Evolutionary conservation across 2,797 vertebrate species (phyloP), one percentile per base, ranked within the genome.

Genomic region (Tarsius wallacei): DNA sequence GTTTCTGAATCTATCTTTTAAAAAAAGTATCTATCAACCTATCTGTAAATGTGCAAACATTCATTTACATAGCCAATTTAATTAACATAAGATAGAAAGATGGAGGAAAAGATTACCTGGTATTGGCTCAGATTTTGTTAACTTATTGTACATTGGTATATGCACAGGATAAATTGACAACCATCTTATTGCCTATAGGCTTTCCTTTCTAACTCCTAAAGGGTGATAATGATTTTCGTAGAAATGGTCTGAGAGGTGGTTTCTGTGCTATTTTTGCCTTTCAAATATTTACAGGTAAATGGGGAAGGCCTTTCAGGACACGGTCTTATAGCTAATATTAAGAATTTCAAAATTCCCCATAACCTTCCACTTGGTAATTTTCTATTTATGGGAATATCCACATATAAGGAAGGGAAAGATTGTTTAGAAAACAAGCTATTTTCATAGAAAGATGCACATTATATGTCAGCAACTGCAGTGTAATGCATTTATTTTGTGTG

Each of bases 401-500:
- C 31, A 47, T 13, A 63, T 5, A 5, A 0, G 31, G 31, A 28
- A 11, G 2, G 6, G 2, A 9, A 26, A 24, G n/a, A 0, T 26
- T 24, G 3, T 36, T 33, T 11, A 31, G 14, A 31, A 51, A 49
- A 36, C 9, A 42, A 57, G 28, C 19, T 12, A 2, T 64, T 28
- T 47, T 42, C 42, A 42, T 68, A 73, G 92, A 87, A 92, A 73
- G 66, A 93, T 87, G 36, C 28, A 81, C 7, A 9, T 80, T 87
- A 6, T 8, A 68, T 21, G 19, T 87, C 66, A 85, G 76, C 85
- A 91, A 11, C n/a, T 24, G 77, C 4, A 66, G 47, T 26, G 26
- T 19, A 70, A 87, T 15, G 73, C 24, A 82, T 90, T 84, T 94
- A 90, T 63, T 93, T 91, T 82, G n/a, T 85, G 90, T 91, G 91